Conservation (phyloP, 2,113 vertebrate genomes). For the Mastomys natalensis region DNA sequence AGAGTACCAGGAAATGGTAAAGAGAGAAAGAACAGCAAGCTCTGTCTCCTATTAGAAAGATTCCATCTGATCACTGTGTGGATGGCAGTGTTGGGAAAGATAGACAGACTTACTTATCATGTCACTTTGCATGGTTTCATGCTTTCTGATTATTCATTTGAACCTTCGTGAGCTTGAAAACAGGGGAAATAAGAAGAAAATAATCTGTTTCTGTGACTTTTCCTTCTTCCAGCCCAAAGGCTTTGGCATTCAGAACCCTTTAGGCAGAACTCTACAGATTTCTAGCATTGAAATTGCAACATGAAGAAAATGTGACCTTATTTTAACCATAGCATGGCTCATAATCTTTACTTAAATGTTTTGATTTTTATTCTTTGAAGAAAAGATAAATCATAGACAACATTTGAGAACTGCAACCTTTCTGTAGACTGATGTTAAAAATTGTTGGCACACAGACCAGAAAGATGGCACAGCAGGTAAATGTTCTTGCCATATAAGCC, state of each 20-base stretch:
- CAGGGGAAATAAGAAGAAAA: conserved; percentile 45
- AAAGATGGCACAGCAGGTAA: neutral
- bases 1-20: neutral
- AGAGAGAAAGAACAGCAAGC: neutral
- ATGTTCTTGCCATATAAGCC: neutral
- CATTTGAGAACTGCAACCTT: neutral
- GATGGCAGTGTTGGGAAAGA: neutral
- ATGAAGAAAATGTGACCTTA: neutral
- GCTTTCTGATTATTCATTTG: conserved; percentile 56
- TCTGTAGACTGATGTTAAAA: neutral
- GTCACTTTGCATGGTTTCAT: conserved; percentile 31
- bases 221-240: neutral
- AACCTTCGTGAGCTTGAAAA: conserved; percentile 26
- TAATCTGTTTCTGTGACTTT: conserved; percentile 54
- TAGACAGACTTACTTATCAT: conserved; percentile 27
- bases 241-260: neutral
- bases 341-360: conserved; percentile 29
- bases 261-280: conserved; percentile 14
- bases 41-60: neutral
- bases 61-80: neutral
- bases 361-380: conserved; percentile 38
- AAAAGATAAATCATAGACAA: neutral
- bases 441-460: neutral
- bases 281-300: neutral
- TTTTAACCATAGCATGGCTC: conserved; percentile 13